Evolutionary conservation across 2,797 vertebrate genomes (phyloP), one percentile per base, ranked within the genome.

Genomic region (Nothura maculosa): DNA sequence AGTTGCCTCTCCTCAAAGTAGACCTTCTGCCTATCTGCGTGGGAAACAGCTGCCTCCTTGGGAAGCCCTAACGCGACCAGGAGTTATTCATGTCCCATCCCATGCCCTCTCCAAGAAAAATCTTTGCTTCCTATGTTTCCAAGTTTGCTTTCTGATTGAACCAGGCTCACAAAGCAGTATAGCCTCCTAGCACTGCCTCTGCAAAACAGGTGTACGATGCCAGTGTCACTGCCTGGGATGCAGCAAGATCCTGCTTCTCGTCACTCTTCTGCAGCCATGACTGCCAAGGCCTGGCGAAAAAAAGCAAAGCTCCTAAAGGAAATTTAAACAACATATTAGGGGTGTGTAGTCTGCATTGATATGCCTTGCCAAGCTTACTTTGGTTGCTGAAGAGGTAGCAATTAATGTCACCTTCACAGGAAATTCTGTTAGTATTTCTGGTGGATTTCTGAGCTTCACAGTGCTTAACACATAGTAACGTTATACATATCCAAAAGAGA

Each of bases 41-140:
- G 6, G 10, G 17, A 58, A 2, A 9, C 8, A 74, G 20, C 5
- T 76, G 38, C 52, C 20, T 72, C 5, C 19, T 14, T 8, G 1
- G 3, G 1, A 54, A 6, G 18, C 30, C 20, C 20, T 30, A 77
- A 28, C 2, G 10, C 3, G 27, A 70, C 4, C 30, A 55, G 18
- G 54, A 55, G 30, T 30, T 30, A 12, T n/a, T 55, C 28, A 55
- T 11, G 30, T 19, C 30, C 30, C 30, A 55, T 30, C 16, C 0
- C 2, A 2, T 15, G 10, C 8, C 12, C 16, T 57, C 5, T 25
- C 1, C 1, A 0, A 3, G 21, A 6, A 42, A 6, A 47, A 76
- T 5, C 7, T 28, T 32, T 11, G 12, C 14, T 36, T 30, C 32
- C 47, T 67, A 10, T 1, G 2, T 17, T 22, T 62, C 36, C 21